Percentiles rank a stretch among this genome's conserved stretches.
Evolutionary conservation across 1,140 invertebrate genomes (phyloP).

Genomic region (Eumaeus atala): DNA sequence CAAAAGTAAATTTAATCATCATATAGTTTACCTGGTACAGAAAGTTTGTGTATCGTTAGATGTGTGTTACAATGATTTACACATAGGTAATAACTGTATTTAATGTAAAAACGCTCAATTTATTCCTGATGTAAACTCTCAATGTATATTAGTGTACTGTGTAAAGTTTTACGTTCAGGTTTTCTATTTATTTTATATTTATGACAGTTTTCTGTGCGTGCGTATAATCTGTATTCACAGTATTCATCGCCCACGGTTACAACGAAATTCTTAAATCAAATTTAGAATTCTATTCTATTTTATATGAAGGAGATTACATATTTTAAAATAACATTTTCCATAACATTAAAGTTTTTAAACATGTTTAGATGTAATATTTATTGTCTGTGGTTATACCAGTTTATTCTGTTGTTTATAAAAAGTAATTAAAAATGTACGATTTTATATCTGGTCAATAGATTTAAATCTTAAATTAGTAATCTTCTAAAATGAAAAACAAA

Average conservation of each 20-base stretch:
- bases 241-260: background rate
- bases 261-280: background rate
- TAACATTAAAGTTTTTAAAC: background rate
- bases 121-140: conserved; percentile 8
- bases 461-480: conserved; percentile 10
- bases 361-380: conserved; percentile 8
- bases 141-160: background rate
- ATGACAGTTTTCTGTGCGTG: background rate
- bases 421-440: conserved; percentile 5
- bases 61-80: background rate
- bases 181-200: conserved; percentile 6
- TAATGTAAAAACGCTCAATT: conserved; percentile 10
- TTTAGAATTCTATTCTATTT: background rate
- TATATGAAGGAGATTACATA: too few relatives aligned
- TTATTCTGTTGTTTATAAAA: conserved; percentile 5
- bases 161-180: conserved; percentile 1
- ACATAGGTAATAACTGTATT: background rate
- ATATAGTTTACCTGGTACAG: background rate
- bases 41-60: conserved; percentile 1
- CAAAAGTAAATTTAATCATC: background rate
- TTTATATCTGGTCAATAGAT: conserved; percentile 11
- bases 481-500: conserved; percentile 6
- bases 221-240: background rate
- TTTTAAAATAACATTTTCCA: too few relatives aligned
- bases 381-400: conserved; percentile 1